These are phyloP conservation scores for Phyllostomus hastatus DNA, from an alignment of 2,113 vertebrate species.

Conservation along the genomic window DNA sequence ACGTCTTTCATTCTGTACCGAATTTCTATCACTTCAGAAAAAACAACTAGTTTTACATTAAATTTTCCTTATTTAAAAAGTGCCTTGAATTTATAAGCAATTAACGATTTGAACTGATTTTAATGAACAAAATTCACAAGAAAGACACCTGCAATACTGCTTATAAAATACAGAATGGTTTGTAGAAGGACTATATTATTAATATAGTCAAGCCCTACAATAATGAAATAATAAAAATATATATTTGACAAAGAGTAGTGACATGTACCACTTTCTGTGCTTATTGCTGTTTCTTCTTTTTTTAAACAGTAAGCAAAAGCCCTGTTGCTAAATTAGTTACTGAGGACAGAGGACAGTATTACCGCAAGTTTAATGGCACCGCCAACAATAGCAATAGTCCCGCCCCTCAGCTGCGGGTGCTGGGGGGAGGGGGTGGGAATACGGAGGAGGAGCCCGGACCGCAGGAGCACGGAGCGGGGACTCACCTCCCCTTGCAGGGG, in stretches of 20 bases:
- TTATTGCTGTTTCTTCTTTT: background rate
- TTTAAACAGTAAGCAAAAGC: background rate
- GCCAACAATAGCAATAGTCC: background rate
- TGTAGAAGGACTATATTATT: background rate
- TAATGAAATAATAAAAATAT: background rate
- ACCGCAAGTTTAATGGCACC: background rate
- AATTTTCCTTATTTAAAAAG: background rate
- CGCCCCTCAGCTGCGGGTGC: conserved; percentile 41
- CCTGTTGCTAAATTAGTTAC: background rate
- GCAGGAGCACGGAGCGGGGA: conserved; percentile 8
- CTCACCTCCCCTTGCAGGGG: conserved; percentile 82
- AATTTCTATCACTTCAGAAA: background rate
- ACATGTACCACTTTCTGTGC: background rate
- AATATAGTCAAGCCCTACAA: too few species aligned
- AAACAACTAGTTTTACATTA: background rate
- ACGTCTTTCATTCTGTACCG: background rate
- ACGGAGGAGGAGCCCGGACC: conserved; percentile 39
- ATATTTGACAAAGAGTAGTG: background rate
- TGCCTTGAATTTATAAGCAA: background rate
- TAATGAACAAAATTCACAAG: background rate
- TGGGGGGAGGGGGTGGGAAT: background rate
- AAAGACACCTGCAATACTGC: background rate
- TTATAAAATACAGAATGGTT: background rate
- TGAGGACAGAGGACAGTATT: background rate
- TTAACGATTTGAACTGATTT: background rate